These are phyloP conservation scores for Stigmatopora nigra DNA, from an alignment of 2,113 vertebrate species.

Conservation along the genomic window DNA sequence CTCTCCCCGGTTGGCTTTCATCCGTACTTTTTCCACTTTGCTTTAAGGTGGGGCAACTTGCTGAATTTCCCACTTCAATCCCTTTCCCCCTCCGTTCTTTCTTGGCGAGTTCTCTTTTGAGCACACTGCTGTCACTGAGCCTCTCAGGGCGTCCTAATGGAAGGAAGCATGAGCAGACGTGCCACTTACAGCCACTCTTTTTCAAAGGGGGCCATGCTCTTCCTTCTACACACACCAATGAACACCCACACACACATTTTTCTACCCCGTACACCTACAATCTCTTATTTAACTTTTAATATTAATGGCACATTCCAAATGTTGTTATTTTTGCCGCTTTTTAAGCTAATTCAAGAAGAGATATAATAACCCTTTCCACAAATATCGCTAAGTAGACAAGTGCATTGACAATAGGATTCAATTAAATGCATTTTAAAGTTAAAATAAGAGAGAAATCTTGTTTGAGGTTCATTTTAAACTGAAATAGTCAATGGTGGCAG, in stretches of 20 bases:
- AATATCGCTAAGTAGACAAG: no score
- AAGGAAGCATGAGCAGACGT: constrained; percentile 45
- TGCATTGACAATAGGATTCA: no score
- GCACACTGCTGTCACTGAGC: constrained; percentile 42
- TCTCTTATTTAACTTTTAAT: not conserved
- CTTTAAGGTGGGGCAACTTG: constrained; percentile 40
- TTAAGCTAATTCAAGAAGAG: no score
- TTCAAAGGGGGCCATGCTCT: constrained; percentile 37
- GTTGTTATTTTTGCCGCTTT: not conserved
- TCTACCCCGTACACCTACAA: not conserved
- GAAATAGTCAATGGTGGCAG: not conserved
- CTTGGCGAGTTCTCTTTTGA: constrained; percentile 28
- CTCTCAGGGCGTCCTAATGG: constrained; percentile 47
- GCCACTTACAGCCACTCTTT: constrained; percentile 48
- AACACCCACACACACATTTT: not conserved
- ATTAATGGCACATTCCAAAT: no score
- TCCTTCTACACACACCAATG: constrained; percentile 27
- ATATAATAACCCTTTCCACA: no score
- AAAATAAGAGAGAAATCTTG: no score
- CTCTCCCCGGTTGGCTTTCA: constrained; percentile 12
- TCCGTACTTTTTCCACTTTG: constrained; percentile 12
- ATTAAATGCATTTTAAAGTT: no score
- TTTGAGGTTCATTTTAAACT: not conserved
- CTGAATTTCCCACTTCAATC: constrained; percentile 13
- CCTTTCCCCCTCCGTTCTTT: constrained; percentile 9